A percentile compares a stretch with the other conserved stretches of the same genome.
Evolutionary conservation across 2,113 vertebrate genomes (phyloP).

Genomic region (Mobula hypostoma): DNA sequence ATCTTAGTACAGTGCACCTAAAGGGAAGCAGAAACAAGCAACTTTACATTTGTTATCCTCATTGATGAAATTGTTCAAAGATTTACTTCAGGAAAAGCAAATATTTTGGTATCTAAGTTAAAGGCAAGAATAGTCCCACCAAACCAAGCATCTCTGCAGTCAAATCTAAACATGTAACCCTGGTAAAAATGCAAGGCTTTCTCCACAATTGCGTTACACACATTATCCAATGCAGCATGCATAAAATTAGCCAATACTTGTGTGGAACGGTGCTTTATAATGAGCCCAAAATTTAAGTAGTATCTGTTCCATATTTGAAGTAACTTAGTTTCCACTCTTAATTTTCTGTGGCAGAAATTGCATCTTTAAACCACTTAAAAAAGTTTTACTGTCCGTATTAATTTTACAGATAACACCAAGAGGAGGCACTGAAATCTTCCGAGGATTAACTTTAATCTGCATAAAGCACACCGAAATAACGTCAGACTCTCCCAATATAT

Average conservation of each 20-base stretch:
- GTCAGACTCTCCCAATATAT: slow-evolving; percentile 29
- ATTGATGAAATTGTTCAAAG: not conserved
- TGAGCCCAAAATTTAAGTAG: slow-evolving; percentile 12
- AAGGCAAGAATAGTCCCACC: not conserved
- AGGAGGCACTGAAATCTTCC: not conserved
- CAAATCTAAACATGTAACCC: not conserved
- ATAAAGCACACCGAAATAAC: slow-evolving; percentile 22
- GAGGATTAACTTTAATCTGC: slow-evolving; percentile 8
- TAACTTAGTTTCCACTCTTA: slow-evolving; percentile 5
- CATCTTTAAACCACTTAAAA: not conserved
- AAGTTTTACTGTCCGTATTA: not conserved
- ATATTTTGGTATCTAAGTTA: not conserved
- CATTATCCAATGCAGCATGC: slow-evolving; percentile 2
- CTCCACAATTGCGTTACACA: not conserved
- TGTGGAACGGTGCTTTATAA: slow-evolving; percentile 4
- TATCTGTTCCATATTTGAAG: slow-evolving; percentile 15
- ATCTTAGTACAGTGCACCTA: not conserved
- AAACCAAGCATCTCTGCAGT: not conserved
- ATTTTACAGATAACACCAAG: not conserved
- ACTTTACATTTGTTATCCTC: not conserved
- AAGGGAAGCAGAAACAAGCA: slow-evolving; percentile 26
- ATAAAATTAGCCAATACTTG: slow-evolving; percentile 1
- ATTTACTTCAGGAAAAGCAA: not conserved
- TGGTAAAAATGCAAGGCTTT: not conserved
- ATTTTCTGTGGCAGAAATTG: slow-evolving; percentile 4